Conservation (phyloP, 2,888 invertebrate species). For the Melipona beecheii region DNA sequence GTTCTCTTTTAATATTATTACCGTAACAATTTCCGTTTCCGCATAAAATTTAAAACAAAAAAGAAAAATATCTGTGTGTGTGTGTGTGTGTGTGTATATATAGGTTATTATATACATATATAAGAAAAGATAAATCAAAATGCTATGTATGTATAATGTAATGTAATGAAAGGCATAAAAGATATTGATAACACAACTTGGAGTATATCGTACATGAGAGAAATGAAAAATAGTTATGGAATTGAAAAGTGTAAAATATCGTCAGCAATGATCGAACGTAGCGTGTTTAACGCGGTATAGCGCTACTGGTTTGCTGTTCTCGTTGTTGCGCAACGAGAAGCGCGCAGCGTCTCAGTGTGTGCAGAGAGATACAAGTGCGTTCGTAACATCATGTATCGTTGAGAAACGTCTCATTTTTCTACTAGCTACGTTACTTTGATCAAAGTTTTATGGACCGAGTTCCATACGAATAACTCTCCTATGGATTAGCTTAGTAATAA, state of each 20-base stretch:
- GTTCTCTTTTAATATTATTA: background rate
- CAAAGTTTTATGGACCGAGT: conserved; percentile 45
- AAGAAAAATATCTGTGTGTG: no score
- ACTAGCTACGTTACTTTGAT: conserved; percentile 46
- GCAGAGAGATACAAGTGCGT: conserved; percentile 66
- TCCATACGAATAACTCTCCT: conserved; percentile 11
- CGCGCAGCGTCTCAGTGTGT: conserved; percentile 73
- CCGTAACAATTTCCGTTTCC: background rate
- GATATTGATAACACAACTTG: background rate
- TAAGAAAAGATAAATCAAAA: background rate
- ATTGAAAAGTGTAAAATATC: background rate
- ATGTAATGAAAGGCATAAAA: background rate
- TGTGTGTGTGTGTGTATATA: no score
- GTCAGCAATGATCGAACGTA: background rate
- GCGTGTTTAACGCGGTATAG: conserved; percentile 12
- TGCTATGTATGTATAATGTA: background rate
- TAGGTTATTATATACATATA: no score
- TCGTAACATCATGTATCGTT: conserved; percentile 71
- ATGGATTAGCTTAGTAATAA: conserved; percentile 27
- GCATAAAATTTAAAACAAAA: background rate
- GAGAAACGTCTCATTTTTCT: conserved; percentile 57
- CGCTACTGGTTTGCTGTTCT: conserved; percentile 41
- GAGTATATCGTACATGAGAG: background rate
- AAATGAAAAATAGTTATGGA: background rate
- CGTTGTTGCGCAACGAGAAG: conserved; percentile 66